Base-by-base conservation (phyloP, 2,888 invertebrate species). In the Proisotoma minuta region DNA sequence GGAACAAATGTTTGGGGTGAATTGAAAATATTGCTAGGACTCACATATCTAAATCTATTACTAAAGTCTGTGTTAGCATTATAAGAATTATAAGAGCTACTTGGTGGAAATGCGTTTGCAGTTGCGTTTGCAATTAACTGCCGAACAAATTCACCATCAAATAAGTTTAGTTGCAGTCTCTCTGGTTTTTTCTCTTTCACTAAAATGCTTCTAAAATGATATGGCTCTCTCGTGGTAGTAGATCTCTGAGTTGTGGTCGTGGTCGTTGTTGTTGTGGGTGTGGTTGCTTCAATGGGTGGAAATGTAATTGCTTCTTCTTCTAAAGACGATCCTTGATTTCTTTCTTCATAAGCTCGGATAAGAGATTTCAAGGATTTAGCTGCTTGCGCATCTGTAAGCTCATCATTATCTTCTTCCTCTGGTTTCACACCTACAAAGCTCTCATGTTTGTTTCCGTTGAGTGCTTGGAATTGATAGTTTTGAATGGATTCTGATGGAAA, bases 401-500 rank as follows among this genome's bases (percentile, higher is more conserved):
- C 43, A 5, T 43, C 43, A n/a, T 43, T n/a, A 12, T 43, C 43
- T 5, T n/a, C 43, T 4, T n/a, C 18, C 4, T n/a, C 43, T 4
- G 43, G 5, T 43, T 43, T 43, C 10, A 43, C 10, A 18, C 43
- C 43, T 12, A 43, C 10, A 5, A n/a, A 4, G 15, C 20, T n/a
- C 5, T 5, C 4, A 10, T 34, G 8, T 15, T 34, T 34, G 15
- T 15, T 34, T 15, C 34, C 34, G 18, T 5, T n/a, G 43, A 43
- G 20, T 12, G 43, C 10, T n/a, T 43, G 43, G 39, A 39, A 22
- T 54, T 29, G 34, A 29, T 54, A 54, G 12, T 54, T 27, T 29
- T 54, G 53, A 5, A 54, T 34, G 20, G 53, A 54, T 54, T 54
- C 53, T 10, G 53, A 54, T n/a, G 53, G 53, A 20, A 54, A 54